A percentile compares a stretch with the other conserved stretches of the same genome.
Evolutionary conservation across 2,113 vertebrate species (phyloP).

Genomic region (Lutjanus erythropterus): DNA sequence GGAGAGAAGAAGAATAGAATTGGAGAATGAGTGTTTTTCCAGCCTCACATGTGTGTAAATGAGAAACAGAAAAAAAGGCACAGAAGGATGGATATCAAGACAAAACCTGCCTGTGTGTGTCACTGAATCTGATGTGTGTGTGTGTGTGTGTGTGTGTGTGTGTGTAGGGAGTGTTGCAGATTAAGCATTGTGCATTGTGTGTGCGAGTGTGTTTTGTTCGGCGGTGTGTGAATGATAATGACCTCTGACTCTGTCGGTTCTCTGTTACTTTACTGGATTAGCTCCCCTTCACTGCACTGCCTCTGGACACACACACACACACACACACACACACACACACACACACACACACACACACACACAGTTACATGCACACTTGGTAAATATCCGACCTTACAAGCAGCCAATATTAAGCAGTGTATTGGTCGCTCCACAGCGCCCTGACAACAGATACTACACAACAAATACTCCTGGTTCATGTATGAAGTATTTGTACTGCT

Average conservation of each 20-base stretch:
- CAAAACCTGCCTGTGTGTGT: slow-evolving; percentile 31
- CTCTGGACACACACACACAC: slow-evolving; percentile 49
- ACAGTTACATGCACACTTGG: not conserved
- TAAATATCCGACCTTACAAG: slow-evolving; percentile 45
- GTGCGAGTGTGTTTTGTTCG: slow-evolving; percentile 34
- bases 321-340: slow-evolving; percentile 31
- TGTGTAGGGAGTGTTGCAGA: slow-evolving; percentile 15
- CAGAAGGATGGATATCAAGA: slow-evolving; percentile 31
- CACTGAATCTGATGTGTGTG: slow-evolving; percentile 1
- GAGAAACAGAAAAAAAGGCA: slow-evolving; percentile 3
- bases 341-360: slow-evolving; percentile 1
- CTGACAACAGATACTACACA: slow-evolving; percentile 10
- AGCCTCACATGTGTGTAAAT: slow-evolving; percentile 33
- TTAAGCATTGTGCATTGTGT: slow-evolving; percentile 29
- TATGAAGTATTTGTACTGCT: slow-evolving; percentile 13
- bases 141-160: slow-evolving; percentile 35
- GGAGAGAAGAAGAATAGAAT: slow-evolving; percentile 40
- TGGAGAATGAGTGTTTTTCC: slow-evolving; percentile 36
- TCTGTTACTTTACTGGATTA: slow-evolving; percentile 74
- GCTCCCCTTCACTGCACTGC: slow-evolving; percentile 56
- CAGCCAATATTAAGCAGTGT: slow-evolving; percentile 36
- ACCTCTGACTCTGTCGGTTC: slow-evolving; percentile 68
- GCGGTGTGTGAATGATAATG: slow-evolving; percentile 68
- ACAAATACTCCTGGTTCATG: not conserved
- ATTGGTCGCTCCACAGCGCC: not conserved